Conservation (phyloP, 2,113 vertebrate species). For the Mellivora capensis region DNA sequence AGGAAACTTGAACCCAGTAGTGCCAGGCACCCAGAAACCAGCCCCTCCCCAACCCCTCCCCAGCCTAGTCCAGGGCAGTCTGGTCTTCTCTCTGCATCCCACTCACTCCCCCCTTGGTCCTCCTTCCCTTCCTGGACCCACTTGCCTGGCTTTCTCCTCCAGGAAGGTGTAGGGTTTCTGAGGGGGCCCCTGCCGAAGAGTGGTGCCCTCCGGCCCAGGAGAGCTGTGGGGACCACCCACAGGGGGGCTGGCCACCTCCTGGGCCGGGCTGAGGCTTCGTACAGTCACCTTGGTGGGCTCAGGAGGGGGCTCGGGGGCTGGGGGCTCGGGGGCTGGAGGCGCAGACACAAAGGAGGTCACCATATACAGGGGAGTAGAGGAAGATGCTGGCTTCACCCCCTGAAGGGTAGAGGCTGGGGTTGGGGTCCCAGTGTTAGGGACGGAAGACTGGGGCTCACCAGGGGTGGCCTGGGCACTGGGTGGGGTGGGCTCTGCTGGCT, state of each 20-base stretch:
- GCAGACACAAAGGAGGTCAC: constrained; percentile 85
- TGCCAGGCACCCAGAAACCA: not conserved
- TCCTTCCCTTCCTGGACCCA: not conserved
- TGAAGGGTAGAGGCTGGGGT: constrained; percentile 45
- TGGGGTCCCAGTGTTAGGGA: constrained; percentile 57
- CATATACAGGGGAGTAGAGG: constrained; percentile 74
- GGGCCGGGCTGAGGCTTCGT: constrained; percentile 71
- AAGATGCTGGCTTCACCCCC: constrained; percentile 54
- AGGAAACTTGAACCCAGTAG: not conserved
- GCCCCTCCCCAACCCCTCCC: not conserved
- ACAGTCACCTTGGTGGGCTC: constrained; percentile 23
- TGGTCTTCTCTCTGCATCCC: not conserved
- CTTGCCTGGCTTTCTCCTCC: constrained; percentile 97
- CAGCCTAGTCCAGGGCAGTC: not conserved
- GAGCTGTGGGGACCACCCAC: constrained; percentile 74
- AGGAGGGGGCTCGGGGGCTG: constrained; percentile 62
- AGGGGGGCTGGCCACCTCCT: constrained; percentile 83
- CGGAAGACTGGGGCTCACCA: constrained; percentile 57
- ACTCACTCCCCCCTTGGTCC: not conserved
- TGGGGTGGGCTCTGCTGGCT: not conserved
- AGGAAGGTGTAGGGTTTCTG: constrained; percentile 99
- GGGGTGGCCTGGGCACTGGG: constrained; percentile 37
- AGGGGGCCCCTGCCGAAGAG: constrained; percentile 92
- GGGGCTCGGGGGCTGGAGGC: constrained; percentile 66
- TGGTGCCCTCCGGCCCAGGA: constrained; percentile 72